phyloP scores from a whole-genome alignment of 2,888 invertebrate genomes.

The Polylopha cassiicola region DNA sequence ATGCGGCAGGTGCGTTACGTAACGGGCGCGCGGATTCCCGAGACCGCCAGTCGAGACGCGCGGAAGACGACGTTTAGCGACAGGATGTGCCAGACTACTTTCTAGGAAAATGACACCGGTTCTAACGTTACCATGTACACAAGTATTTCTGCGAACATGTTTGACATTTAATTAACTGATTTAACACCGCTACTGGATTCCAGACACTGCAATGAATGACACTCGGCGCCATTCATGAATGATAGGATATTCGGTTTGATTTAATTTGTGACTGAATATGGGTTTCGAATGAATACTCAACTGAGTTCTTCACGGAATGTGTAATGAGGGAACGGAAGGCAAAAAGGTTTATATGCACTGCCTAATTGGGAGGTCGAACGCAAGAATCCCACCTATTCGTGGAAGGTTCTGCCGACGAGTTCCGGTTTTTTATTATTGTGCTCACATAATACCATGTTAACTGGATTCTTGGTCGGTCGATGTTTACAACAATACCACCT shows the following conservation, averaged over 20 bases:
- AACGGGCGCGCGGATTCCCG: slow-evolving; percentile 44
- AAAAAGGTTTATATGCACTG: slow-evolving; percentile 38
- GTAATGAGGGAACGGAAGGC: slow-evolving; percentile 33
- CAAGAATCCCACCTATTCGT: slow-evolving; percentile 44
- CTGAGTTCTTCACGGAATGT: slow-evolving; percentile 29
- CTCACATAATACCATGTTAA: neutral
- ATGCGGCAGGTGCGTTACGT: slow-evolving; percentile 65
- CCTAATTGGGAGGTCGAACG: slow-evolving; percentile 52
- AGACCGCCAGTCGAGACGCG: slow-evolving; percentile 15
- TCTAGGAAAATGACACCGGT: neutral
- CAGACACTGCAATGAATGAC: no score
- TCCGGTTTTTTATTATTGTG: slow-evolving; percentile 24
- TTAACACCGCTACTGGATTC: no score
- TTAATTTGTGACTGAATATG: slow-evolving; percentile 16
- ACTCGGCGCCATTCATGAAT: no score
- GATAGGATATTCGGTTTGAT: slow-evolving; percentile 9
- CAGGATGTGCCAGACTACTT: slow-evolving; percentile 11
- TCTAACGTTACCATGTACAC: no score
- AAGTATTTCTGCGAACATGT: no score
- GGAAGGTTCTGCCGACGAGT: slow-evolving; percentile 31
- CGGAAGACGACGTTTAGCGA: slow-evolving; percentile 16
- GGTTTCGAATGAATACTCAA: slow-evolving; percentile 10
- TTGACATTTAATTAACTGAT: no score
- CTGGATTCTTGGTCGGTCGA: no score
- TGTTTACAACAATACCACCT: no score